Evolutionary conservation across 2,888 invertebrate genomes (phyloP), one percentile per base, ranked within the genome.

Genomic region (Ophonus ardosiacus): DNA sequence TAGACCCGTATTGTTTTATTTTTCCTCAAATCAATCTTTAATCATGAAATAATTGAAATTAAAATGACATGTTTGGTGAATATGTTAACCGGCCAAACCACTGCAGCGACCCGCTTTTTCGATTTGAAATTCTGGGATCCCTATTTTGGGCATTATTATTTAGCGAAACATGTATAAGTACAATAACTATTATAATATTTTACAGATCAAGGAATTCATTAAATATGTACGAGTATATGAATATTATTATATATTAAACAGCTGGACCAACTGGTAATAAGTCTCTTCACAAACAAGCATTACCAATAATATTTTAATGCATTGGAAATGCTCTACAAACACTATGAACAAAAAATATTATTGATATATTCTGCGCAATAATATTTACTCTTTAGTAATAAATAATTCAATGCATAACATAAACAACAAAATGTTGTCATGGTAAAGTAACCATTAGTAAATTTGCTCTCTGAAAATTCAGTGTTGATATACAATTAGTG

Each of bases 371-470:
- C n/a, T 17, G 1, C 17, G 8, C 57, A n/a, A 57, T 57, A 15
- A 57, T 57, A 15, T 57, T 57, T 57, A 57, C 57, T 7, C 13
- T 15, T 57, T 57, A 61, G 61, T 8, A 61, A 61, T 21, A 61
- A 61, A 21, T 61, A 61, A 61, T 61, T 61, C 21, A 21, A 21
- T 1, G 18, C 7, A 61, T 21, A 21, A 21, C 21, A 17, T 21
- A 17, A 61, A 21, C 61, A 61, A 61, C 18, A 21, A 21, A 7
- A 61, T 61, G 18, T 61, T 24, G 17, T 5, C 40, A 8, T 65
- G 24, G n/a, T 31, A 71, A 15, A 31, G 68, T 71, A 71, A 71
- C 13, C 4, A 71, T 71, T 71, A 38, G 68, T 71, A 71, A 71
- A 71, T 71, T 71, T 71, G 38, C 68, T 38, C 40, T 17, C 6